Evolutionary conservation across 1,140 invertebrate genomes (phyloP), one percentile per base, ranked within the genome.

Genomic region (Venturia canescens): DNA sequence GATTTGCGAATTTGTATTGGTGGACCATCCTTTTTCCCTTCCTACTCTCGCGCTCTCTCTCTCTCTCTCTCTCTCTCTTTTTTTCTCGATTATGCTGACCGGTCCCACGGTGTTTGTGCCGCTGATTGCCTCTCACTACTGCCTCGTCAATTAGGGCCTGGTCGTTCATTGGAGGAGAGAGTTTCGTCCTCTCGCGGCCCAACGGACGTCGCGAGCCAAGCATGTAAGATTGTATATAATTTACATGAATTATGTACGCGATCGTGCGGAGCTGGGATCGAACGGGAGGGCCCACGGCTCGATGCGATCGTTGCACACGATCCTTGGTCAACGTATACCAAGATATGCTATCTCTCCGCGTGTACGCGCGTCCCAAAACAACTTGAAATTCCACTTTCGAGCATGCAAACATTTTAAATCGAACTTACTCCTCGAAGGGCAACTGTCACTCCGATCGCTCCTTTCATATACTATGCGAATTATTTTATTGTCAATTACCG

Each of bases 211-310:
- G 75, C 63, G 75, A 66, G 27, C 57, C 75, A 60, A 38, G 75
- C 34, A 77, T 77, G 75, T 44, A 77, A 77, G 75, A 77, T 77
- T 77, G 75, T 77, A 77, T 77, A 77, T 77, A 77, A 77, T 77
- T 77, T 77, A 18, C 53, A 66, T 77, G 75, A 77, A 77, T 77
- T 77, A 66, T 66, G 75, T 77, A 77, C 75, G 75, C 21, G 29
- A 29, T 66, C 21, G 75, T 21, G 60, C 11, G 26, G 57, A 34
- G 75, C 18, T 38, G 31, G 57, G 34, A 48, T 27, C 71, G 50
- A 63, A 27, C 72, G 50, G 21, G 57, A 57, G 18, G 29, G 26
- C 31, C 29, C 6, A 66, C 75, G 21, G 26, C 15, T 5, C 60
- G 75, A 77, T 63, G 75, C n/a, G 75, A 77, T 66, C 57, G 75